phyloP scores from a whole-genome alignment of 2,888 invertebrate genomes.

The Villa cingulata region DNA sequence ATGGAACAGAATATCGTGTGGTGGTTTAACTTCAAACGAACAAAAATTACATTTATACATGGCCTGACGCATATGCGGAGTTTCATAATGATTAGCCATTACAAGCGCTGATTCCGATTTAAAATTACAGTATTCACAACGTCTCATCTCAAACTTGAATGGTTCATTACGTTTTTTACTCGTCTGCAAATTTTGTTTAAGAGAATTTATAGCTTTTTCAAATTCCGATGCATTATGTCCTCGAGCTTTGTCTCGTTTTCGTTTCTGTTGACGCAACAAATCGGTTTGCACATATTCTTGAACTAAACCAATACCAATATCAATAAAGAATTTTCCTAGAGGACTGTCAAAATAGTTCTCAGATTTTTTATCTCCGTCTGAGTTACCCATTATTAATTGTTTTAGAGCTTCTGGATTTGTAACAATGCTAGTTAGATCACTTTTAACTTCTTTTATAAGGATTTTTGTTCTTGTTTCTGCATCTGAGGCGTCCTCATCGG shows the following conservation, averaged over 20 bases:
- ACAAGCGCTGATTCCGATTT: conserved; percentile 74
- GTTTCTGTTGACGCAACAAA: conserved; percentile 70
- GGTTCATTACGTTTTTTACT: conserved; percentile 76
- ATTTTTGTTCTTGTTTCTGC: conserved; percentile 38
- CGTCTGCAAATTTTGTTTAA: conserved; percentile 72
- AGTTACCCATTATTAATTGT: conserved; percentile 11
- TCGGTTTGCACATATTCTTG: conserved; percentile 92
- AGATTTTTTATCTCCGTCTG: conserved; percentile 35
- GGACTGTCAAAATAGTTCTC: conserved; percentile 73
- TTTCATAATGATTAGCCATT: conserved; percentile 77
- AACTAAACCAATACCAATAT: conserved; percentile 79
- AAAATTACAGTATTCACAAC: conserved; percentile 80
- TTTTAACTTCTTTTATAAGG: conserved; percentile 41
- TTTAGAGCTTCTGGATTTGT: conserved; percentile 17
- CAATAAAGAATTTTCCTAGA: conserved; percentile 79
- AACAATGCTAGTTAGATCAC: conserved; percentile 34
- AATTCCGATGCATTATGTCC: conserved; percentile 44
- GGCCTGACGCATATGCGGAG: conserved; percentile 81
- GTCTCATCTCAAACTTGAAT: conserved; percentile 58
- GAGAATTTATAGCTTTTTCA: conserved; percentile 64
- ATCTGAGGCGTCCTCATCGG: conserved; percentile 39
- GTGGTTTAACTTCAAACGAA: conserved; percentile 63
- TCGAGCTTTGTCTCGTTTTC: conserved; percentile 59
- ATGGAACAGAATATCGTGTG: conserved; percentile 78
- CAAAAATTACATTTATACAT: conserved; percentile 79